phyloP scores from a whole-genome alignment of 2,113 vertebrate species.

The Macrotis lagotis region DNA sequence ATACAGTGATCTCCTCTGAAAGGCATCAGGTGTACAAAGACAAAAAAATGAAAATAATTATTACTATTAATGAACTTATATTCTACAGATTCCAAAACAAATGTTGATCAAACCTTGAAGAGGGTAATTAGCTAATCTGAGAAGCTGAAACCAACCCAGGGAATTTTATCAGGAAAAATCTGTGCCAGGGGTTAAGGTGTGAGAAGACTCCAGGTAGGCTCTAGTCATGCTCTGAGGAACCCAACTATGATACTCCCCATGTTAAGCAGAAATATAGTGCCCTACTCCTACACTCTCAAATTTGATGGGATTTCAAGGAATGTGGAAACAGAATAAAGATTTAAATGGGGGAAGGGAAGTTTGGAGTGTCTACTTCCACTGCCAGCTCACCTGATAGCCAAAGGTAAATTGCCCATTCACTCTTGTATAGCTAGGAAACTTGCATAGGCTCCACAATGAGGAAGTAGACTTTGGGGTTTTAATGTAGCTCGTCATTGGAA shows the following conservation, averaged over 20 bases:
- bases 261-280: neutral
- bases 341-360: neutral
- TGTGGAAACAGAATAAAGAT: neutral
- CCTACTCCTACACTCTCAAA: neutral
- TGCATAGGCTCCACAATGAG: neutral
- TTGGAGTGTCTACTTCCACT: neutral
- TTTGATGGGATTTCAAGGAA: neutral
- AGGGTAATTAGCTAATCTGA: neutral
- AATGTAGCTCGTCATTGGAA: neutral
- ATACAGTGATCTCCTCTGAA: too few species aligned
- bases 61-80: neutral
- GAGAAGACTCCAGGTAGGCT: neutral
- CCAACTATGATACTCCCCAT: neutral
- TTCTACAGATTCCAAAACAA: neutral
- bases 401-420: neutral
- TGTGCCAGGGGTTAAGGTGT: neutral
- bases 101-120: neutral
- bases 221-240: neutral
- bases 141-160: neutral
- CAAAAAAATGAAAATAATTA: too few species aligned
- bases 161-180: neutral
- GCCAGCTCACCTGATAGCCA: neutral
- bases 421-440: neutral
- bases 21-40: too few species aligned
- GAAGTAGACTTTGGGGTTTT: neutral